Base-by-base conservation (phyloP, 2,888 invertebrate species). In the Camptogramma bilineatum region DNA sequence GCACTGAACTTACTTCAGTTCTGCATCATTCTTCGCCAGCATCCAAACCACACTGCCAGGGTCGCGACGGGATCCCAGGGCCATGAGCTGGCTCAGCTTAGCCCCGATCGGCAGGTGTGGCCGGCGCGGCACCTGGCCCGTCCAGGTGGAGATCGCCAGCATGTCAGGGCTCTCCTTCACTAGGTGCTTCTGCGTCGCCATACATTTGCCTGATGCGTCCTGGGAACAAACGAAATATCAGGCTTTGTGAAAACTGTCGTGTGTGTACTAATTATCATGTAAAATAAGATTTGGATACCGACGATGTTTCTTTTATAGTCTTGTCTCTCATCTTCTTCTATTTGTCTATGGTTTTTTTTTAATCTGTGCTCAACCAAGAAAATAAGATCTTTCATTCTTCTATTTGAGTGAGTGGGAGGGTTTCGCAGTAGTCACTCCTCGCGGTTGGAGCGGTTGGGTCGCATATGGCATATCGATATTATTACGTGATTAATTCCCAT, bases 81-180 rank as follows among this genome's bases (percentile, higher is more conserved):
- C 97, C 90, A 97, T 95, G 39, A 97, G 92, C 84, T 96, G 96
- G n/a, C 95, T 95, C 19, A 96, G 90, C 70, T 94, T 94, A 65
- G 96, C 95, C 0, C 95, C 95, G 0, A 94, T 94, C 0, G 97
- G 97, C 72, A 96, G 91, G 44, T 94, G 93, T 0, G 97, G 97
- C 69, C 96, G 90, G 72, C 95, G 94, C 0, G 97, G 97, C 72
- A 97, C 96, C 83, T 96, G 95, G 3, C 95, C 94, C 0, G 97
- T 97, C 95, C 96, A 97, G 74, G 96, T 95, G 1, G 97, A 96
- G 66, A 96, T 96, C 21, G 97, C 97, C 77, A 97, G 89, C 94
- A 97, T 95, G 83, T 97, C 97, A 0, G 97, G 96, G 21, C 96
- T 95, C 79, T 97, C 96, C 82, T 96, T 96, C 69, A 97, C 95